These are phyloP conservation scores for Coendou prehensilis DNA, from an alignment of 2,797 vertebrate species.

Conservation along the genomic window DNA sequence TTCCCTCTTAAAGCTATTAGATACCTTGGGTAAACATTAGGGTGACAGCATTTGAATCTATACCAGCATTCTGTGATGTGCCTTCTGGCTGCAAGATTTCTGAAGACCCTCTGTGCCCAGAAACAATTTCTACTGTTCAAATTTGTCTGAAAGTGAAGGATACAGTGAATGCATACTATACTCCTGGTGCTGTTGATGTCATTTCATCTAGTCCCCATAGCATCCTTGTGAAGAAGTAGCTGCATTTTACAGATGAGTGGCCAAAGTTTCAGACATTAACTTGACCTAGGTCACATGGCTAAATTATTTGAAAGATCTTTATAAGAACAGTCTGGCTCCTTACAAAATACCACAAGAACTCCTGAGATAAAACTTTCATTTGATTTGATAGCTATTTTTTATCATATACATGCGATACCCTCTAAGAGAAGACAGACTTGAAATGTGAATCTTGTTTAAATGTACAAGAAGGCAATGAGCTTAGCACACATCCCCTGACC, in stretches of 20 bases:
- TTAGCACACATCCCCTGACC: not conserved
- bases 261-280: not conserved
- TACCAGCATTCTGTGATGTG: not conserved
- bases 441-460: slow-evolving; percentile 34
- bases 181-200: not conserved
- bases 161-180: not conserved
- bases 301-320: slow-evolving; percentile 8
- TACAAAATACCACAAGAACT: not conserved
- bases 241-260: not conserved
- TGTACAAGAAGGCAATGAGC: not conserved
- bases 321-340: not conserved
- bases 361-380: not conserved
- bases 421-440: not conserved
- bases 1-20: not conserved
- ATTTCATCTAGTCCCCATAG: not conserved
- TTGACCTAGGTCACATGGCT: not conserved
- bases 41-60: not conserved
- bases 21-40: not conserved
- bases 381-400: slow-evolving; percentile 1
- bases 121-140: not conserved
- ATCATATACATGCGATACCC: not conserved
- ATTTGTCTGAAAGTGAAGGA: not conserved
- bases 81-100: not conserved
- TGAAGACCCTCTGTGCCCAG: not conserved
- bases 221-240: not conserved